Base-by-base conservation (phyloP, 1,140 invertebrate species). In the Platyscapa corneri region DNA sequence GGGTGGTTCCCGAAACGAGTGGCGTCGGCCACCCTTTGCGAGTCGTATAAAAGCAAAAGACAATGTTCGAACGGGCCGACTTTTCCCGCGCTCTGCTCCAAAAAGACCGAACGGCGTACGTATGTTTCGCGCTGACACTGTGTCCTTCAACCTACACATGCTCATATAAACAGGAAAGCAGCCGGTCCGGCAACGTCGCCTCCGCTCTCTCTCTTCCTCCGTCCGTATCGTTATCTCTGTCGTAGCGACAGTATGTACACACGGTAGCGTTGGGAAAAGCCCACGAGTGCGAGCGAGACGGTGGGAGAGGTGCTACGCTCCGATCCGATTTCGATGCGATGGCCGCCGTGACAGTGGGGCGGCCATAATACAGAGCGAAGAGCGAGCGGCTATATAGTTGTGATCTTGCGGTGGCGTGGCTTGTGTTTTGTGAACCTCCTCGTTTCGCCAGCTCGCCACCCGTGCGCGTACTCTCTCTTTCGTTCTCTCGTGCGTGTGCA, bases 1-100 rank as follows among this genome's bases (percentile, higher is more conserved):
- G 37, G 39, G 70, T 74, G 70, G 12, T 42, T 74, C 37, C 27
- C 32, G 16, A 74, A 74, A 74, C 6, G 37, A 42, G 23, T 20
- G 14, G 8, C 30, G 14, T 32, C 30, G 34, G 34, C 5, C 67
- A 37, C 34, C 67, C 67, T n/a, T n/a, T 16, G 37, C 32, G 18
- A 3, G 23, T n/a, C 37, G 37, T 3, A 27, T 20, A 74, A 39
- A 42, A 42, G 20, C 3, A 2, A 18, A 10, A 32, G 5, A 56
- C 30, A n/a, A 65, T 8, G 82, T 76, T 83, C 37, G 56, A 75
- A 76, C 70, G 70, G 23, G 18, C 6, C 34, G 60, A 34, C 20
- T 3, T 83, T 83, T 83, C 82, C 82, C 82, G 82, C 82, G 82
- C 82, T 65, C 32, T 49, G 53, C 82, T 83, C 82, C 42, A 46